Percentiles rank a stretch among this genome's conserved stretches.
Conservation (phyloP, 2,113 vertebrate genomes). For the Agapornis roseicollis region DNA sequence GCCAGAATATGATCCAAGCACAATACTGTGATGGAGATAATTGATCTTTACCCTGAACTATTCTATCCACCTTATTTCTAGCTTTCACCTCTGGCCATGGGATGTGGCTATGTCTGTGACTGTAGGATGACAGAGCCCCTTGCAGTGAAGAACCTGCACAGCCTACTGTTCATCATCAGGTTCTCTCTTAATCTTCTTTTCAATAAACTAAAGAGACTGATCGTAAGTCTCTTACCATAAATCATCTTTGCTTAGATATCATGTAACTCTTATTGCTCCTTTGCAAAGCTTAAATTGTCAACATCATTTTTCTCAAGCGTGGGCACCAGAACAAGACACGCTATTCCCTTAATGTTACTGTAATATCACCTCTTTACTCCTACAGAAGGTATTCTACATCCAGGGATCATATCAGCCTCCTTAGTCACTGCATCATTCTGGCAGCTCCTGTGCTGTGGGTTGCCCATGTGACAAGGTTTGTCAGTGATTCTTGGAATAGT, state of each 20-base stretch:
- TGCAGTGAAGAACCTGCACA: neutral
- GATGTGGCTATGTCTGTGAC: neutral
- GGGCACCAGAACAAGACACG: neutral
- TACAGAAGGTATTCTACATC: neutral
- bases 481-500: neutral
- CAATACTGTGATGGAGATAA: neutral
- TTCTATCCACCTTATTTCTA: neutral
- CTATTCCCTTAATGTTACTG: neutral
- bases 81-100: neutral
- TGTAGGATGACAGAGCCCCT: neutral
- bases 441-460: neutral
- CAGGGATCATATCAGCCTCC: neutral
- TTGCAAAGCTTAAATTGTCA: neutral
- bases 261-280: neutral
- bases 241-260: conserved; percentile 14
- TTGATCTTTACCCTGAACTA: neutral
- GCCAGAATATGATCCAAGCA: neutral
- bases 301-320: neutral
- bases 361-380: neutral
- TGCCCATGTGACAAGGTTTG: neutral
- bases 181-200: neutral
- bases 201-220: neutral
- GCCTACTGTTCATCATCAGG: neutral
- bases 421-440: neutral
- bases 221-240: neutral